Evolutionary conservation across 1,140 invertebrate species (phyloP).

Genomic region (Caenorhabditis elegans): DNA sequence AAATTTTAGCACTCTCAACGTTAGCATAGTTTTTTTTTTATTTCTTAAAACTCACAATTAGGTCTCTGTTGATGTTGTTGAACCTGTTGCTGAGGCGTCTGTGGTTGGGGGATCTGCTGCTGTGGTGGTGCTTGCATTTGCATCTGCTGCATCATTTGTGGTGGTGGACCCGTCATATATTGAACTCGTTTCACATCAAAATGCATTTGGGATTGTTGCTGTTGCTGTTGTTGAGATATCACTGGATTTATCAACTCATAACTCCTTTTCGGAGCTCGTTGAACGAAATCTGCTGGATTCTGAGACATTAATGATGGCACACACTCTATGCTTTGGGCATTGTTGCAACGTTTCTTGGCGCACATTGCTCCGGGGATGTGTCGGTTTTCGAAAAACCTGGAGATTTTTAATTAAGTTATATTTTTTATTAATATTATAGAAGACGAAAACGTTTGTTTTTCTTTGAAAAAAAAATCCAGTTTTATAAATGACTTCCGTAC

Average conservation of each 20-base stretch:
- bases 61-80: conserved; percentile 18
- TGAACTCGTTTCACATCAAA: conserved; percentile 10
- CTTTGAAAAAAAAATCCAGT: too few relatives aligned
- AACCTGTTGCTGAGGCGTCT: conserved; percentile 26
- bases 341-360: conserved; percentile 66
- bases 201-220: neutral
- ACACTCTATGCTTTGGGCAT: conserved; percentile 61
- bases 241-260: neutral
- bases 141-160: conserved; percentile 7
- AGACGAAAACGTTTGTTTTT: too few relatives aligned
- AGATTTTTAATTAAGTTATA: too few relatives aligned
- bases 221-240: neutral
- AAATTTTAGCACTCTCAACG: too few relatives aligned
- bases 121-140: conserved; percentile 35
- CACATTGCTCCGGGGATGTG: conserved; percentile 65
- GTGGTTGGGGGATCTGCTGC: neutral
- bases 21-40: neutral
- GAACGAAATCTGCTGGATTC: conserved; percentile 13
- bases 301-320: conserved; percentile 26
- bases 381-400: conserved; percentile 63
- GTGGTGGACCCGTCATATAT: conserved; percentile 1
- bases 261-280: neutral
- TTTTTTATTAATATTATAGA: too few relatives aligned
- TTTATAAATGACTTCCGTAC: too few relatives aligned
- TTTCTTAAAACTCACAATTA: neutral